These are phyloP conservation scores for Calidris pugnax DNA, from an alignment of 2,113 vertebrate genomes.

Conservation along the genomic window DNA sequence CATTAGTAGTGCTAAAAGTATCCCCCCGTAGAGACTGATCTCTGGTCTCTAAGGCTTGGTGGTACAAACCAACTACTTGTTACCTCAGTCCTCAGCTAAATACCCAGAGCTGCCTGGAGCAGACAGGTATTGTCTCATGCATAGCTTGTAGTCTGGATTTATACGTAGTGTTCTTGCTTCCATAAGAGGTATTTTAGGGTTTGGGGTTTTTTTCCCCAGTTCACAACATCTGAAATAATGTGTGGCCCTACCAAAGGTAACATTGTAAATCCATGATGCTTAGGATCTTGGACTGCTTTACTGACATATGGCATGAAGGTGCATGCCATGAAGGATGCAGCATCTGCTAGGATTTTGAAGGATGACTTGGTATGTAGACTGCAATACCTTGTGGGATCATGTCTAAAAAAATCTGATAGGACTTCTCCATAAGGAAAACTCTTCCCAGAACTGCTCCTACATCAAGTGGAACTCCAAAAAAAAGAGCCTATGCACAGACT, in stretches of 20 bases:
- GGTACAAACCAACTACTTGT: not conserved
- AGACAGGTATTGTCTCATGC: not conserved
- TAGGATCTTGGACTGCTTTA: not conserved
- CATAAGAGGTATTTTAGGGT: not conserved
- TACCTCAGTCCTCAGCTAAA: not conserved
- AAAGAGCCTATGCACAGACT: not conserved
- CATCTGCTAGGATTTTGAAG: not conserved
- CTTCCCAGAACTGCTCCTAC: not conserved
- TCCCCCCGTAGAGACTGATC: not conserved
- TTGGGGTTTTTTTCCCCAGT: not conserved
- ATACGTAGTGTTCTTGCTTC: not conserved
- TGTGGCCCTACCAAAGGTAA: not conserved
- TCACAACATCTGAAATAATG: not conserved
- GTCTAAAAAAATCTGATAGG: not conserved
- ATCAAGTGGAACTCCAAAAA: not conserved
- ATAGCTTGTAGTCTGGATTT: not conserved
- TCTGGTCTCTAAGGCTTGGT: not conserved
- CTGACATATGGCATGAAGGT: not conserved
- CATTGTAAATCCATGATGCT: not conserved
- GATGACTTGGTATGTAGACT: not conserved
- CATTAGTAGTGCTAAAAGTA: not conserved
- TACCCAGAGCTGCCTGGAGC: not conserved
- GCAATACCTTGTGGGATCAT: not conserved
- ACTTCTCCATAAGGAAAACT: not conserved
- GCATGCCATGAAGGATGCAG: not conserved